Evolutionary conservation across 2,797 vertebrate genomes (phyloP).

Genomic region (Acanthurus tractus): DNA sequence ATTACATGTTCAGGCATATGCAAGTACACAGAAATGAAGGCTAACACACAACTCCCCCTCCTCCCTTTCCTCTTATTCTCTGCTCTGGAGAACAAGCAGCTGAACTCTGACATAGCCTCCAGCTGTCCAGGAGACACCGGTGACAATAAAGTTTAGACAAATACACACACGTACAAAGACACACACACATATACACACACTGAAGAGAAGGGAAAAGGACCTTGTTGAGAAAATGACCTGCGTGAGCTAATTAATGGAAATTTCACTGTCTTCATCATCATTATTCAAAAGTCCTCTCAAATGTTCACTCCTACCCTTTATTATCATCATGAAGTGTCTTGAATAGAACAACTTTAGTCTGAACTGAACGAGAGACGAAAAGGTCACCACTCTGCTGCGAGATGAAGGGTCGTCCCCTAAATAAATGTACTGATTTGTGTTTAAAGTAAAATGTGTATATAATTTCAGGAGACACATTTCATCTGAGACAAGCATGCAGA

Average conservation of each 20-base stretch:
- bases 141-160: conserved; percentile 78
- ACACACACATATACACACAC: conserved; percentile 20
- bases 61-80: conserved; percentile 33
- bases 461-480: background rate
- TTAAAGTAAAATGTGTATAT: conserved; percentile 32
- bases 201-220: conserved; percentile 50
- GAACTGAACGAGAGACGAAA: conserved; percentile 26
- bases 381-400: conserved; percentile 31
- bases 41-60: conserved; percentile 23
- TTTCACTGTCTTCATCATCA: conserved; percentile 49
- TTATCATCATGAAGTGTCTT: conserved; percentile 48
- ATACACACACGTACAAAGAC: conserved; percentile 36
- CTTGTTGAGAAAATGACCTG: conserved; percentile 66
- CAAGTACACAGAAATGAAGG: conserved; percentile 47
- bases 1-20: conserved; percentile 22
- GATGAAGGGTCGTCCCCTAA: conserved; percentile 13
- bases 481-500: background rate
- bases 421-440: conserved; percentile 38
- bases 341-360: conserved; percentile 12
- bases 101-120: conserved; percentile 81
- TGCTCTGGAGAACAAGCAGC: conserved; percentile 75
- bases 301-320: conserved; percentile 51
- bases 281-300: conserved; percentile 54
- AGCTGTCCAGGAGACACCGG: conserved; percentile 75
- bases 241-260: conserved; percentile 64